Evolutionary conservation across 2,888 invertebrate species (phyloP).

Genomic region (Diadegma fenestrale): DNA sequence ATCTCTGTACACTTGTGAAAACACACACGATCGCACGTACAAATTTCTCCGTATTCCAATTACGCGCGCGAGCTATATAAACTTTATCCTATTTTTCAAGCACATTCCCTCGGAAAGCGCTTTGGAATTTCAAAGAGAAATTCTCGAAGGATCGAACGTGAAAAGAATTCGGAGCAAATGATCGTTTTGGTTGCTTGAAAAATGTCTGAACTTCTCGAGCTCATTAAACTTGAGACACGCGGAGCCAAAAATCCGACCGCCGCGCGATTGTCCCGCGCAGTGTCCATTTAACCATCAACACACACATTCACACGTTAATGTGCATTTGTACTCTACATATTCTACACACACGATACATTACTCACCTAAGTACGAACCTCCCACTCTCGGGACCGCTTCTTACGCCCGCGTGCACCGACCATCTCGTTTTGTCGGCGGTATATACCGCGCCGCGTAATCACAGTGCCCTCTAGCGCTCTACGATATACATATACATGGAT

Average conservation of each 20-base stretch:
- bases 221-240: slow-evolving; percentile 47
- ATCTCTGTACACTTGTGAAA: neutral
- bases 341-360: slow-evolving; percentile 41
- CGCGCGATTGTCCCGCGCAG: neutral
- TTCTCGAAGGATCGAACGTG: neutral
- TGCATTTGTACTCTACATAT: slow-evolving; percentile 18
- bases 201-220: neutral
- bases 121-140: neutral
- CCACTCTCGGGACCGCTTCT: slow-evolving; percentile 23
- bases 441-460: slow-evolving; percentile 81
- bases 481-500: slow-evolving; percentile 20
- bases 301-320: neutral
- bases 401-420: slow-evolving; percentile 63
- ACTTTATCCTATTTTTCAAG: neutral
- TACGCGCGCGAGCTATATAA: neutral
- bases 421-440: slow-evolving; percentile 82
- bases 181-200: neutral
- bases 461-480: slow-evolving; percentile 83
- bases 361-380: slow-evolving; percentile 43
- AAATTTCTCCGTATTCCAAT: neutral
- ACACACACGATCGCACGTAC: neutral
- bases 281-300: neutral
- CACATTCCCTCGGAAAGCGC: neutral
- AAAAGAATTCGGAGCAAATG: neutral
- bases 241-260: slow-evolving; percentile 19